phyloP scores from a whole-genome alignment of 1,140 invertebrate species.

The Pseudomyrmex dendroicus region DNA sequence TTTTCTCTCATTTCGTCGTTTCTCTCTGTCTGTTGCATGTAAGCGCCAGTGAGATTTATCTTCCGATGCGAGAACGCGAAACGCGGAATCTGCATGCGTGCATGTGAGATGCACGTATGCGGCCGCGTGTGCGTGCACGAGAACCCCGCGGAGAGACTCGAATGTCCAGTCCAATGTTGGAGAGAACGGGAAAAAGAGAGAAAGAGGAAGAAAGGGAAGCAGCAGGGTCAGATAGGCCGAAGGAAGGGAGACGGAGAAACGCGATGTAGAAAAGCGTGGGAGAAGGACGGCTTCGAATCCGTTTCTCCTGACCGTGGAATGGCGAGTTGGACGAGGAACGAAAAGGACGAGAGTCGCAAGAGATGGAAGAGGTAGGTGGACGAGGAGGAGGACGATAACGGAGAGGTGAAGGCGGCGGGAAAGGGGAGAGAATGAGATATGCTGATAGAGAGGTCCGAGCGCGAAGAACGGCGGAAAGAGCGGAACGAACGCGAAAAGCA shows the following conservation, averaged over 20 bases:
- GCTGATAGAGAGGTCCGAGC: slow-evolving; percentile 63
- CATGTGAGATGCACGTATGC: slow-evolving; percentile 66
- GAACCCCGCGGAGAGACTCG: slow-evolving; percentile 55
- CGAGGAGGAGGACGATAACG: slow-evolving; percentile 61
- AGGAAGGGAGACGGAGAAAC: slow-evolving; percentile 60
- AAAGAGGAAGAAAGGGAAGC: slow-evolving; percentile 56
- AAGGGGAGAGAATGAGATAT: slow-evolving; percentile 66
- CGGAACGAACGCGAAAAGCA: slow-evolving; percentile 59
- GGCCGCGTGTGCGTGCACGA: slow-evolving; percentile 52
- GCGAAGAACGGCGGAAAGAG: slow-evolving; percentile 63
- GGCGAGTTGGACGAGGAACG: slow-evolving; percentile 68
- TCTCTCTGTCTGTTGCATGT: slow-evolving; percentile 73
- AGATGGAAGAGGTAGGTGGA: slow-evolving; percentile 57
- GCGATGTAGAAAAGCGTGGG: slow-evolving; percentile 60
- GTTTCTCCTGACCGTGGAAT: slow-evolving; percentile 71
- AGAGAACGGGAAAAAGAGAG: slow-evolving; percentile 42
- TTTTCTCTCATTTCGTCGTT: slow-evolving; percentile 69
- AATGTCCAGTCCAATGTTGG: slow-evolving; percentile 67
- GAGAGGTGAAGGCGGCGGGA: slow-evolving; percentile 64
- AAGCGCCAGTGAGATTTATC: slow-evolving; percentile 82
- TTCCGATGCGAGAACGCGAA: slow-evolving; percentile 78
- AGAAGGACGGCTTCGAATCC: slow-evolving; percentile 73
- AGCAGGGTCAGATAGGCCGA: slow-evolving; percentile 71
- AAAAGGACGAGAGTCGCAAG: slow-evolving; percentile 66
- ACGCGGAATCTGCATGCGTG: slow-evolving; percentile 70